Evolutionary conservation across 2,113 vertebrate genomes (phyloP), one percentile per base, ranked within the genome.

Genomic region (Saccopteryx bilineata): DNA sequence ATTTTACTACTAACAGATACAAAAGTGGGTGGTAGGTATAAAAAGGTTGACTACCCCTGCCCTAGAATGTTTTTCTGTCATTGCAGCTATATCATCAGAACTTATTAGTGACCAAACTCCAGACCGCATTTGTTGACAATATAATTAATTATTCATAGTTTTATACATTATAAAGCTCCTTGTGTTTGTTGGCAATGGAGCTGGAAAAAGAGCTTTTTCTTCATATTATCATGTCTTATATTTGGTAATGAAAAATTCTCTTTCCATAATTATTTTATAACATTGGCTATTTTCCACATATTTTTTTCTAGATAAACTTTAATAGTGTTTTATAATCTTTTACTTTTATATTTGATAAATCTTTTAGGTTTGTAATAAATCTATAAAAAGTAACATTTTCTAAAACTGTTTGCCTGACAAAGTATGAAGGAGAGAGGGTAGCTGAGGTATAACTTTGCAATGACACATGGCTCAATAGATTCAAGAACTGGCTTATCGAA

Each of bases 271-370:
- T 9, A 1, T 83, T 71, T 84, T 61, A 91, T 23, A 87, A 90
- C 95, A 83, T 13, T 83, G 56, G 69, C 18, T 90, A 26, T 79
- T 90, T 69, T 71, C 46, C 72, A 91, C 18, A 2, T 60, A 60
- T n/a, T 82, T 87, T 93, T 58, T 63, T 93, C 66, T 61, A 54
- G 21, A 21, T 92, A 91, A 80, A 85, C 24, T 91, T 91, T 56
- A 76, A 75, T 48, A 28, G 11, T 69, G 23, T 82, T 63, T 72
- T 75, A 69, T 50, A 75, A 56, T 61, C 8, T 72, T 82, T 63
- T 81, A 54, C n/a, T 81, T 79, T 23, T 72, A 52, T 60, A 46
- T 81, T 76, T 52, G 52, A 52, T 76, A 17, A 52, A 54, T 31
- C 13, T 52, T 76, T 76, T 28, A 54, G 50, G 24, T 63, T 78